A percentile compares a stretch with the other conserved stretches of the same genome.
These are phyloP conservation scores for Peromyscus aztecus DNA, from an alignment of 2,797 vertebrate genomes.

Conservation along the genomic window DNA sequence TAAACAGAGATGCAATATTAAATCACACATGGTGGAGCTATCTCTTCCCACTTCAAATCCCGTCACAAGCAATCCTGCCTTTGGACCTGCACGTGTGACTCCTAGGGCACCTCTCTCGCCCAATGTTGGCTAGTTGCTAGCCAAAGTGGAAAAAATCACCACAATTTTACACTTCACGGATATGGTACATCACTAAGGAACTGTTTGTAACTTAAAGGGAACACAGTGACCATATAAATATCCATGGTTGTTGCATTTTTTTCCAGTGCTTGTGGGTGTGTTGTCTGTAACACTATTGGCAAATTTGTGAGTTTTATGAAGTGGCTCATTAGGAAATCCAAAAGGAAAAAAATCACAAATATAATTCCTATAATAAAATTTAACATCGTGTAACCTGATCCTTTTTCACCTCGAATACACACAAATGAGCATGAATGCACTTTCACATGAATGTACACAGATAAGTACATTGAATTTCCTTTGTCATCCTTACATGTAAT, in stretches of 20 bases:
- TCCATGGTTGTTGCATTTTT: neutral
- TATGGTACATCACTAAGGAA: slow-evolving; percentile 48
- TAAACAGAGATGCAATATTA: slow-evolving; percentile 41
- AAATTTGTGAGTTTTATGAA: neutral
- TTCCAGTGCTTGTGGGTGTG: slow-evolving; percentile 46
- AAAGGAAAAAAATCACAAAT: neutral
- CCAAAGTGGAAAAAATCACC: slow-evolving; percentile 36
- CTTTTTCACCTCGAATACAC: neutral
- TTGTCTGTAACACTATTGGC: neutral
- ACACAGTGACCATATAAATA: neutral
- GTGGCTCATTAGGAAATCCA: neutral
- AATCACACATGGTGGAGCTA: neutral
- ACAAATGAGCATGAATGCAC: too few species aligned
- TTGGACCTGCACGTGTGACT: slow-evolving; percentile 64
- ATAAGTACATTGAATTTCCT: neutral
- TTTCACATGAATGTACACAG: neutral
- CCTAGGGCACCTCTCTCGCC: slow-evolving; percentile 74
- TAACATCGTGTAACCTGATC: neutral
- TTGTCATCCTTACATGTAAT: neutral
- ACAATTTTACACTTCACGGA: slow-evolving; percentile 70
- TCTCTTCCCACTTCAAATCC: slow-evolving; percentile 62
- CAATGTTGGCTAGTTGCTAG: slow-evolving; percentile 77
- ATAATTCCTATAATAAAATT: neutral
- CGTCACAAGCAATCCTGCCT: slow-evolving; percentile 45
- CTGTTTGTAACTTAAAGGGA: slow-evolving; percentile 37